Percentiles rank a stretch among this genome's conserved stretches.
These are phyloP conservation scores for Proteles cristata DNA, from an alignment of 2,113 vertebrate species.

Conservation along the genomic window DNA sequence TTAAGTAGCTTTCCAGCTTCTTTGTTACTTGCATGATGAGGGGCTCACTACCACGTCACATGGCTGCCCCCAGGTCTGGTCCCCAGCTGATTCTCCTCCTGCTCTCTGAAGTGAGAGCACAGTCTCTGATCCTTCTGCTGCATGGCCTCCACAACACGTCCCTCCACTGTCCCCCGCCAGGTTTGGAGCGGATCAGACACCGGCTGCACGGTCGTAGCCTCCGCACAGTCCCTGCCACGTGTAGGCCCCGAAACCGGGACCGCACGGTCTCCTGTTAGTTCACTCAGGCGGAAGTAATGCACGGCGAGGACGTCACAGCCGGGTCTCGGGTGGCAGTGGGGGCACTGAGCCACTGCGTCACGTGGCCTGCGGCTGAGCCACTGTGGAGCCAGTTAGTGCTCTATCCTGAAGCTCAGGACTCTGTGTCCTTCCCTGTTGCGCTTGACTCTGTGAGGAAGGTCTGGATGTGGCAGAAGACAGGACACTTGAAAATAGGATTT, in stretches of 20 bases:
- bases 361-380: not conserved
- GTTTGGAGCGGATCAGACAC: not conserved
- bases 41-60: not conserved
- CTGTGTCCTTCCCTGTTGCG: not conserved
- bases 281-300: not conserved
- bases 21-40: not conserved
- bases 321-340: not conserved
- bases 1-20: not conserved
- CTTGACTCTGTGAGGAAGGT: not conserved
- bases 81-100: not conserved
- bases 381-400: not conserved
- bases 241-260: not conserved
- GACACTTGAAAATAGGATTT: not conserved
- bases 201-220: not conserved
- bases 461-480: not conserved
- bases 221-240: not conserved
- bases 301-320: not conserved
- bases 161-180: not conserved
- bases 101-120: not conserved
- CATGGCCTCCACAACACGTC: not conserved
- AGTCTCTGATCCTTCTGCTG: not conserved
- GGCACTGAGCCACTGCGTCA: not conserved
- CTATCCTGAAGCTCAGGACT: not conserved
- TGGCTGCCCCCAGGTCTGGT: not conserved
- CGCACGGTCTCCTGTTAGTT: not conserved